Evolutionary conservation across 2,888 invertebrate genomes (phyloP), one percentile per base, ranked within the genome.

Genomic region (Cheilosia pagana): DNA sequence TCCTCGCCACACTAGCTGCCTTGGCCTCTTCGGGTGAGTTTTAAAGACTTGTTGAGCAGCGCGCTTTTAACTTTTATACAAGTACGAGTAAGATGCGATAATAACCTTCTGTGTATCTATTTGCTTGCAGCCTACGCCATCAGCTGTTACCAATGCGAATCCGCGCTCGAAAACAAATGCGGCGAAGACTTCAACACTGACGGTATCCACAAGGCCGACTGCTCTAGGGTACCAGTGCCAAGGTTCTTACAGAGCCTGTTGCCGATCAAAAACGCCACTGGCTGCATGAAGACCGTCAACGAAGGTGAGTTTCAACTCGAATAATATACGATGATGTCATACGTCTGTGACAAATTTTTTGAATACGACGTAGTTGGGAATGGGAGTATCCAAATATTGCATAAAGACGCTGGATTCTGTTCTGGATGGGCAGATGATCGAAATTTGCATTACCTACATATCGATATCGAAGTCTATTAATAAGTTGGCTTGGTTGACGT

Each of bases 61-160:
- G 35, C 35, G 35, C 3, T 35, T 35, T 12, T 35, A 35, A 3
- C 3, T 12, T 35, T 35, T 35, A 35, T 3, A 35, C 0, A 35
- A 28, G 8, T 8, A 28, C 28, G 28, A 28, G 28, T 35, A 35
- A 35, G 12, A 3, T 12, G 10, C 12, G 12, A 53, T 12, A 16
- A n/a, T 7, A 10, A 55, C 21, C 21, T 19, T 10, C 1, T 4
- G 7, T 77, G 25, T 39, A 50, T 76, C 21, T 82, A 63, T 79
- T 72, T 57, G 50, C 19, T 87, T 87, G 60, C 87, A 91, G 92
- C 90, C 14, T 90, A 88, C 79, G 91, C 91, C 86, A 87, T 92
- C 62, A 89, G 89, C 16, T 91, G 91, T 83, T 91, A 91, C 82
- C 88, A 89, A 41, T 91, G 91, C 78, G 91, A 91, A 19, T 91